phyloP scores from a whole-genome alignment of 2,888 invertebrate species.

The Eristalis tenax region DNA sequence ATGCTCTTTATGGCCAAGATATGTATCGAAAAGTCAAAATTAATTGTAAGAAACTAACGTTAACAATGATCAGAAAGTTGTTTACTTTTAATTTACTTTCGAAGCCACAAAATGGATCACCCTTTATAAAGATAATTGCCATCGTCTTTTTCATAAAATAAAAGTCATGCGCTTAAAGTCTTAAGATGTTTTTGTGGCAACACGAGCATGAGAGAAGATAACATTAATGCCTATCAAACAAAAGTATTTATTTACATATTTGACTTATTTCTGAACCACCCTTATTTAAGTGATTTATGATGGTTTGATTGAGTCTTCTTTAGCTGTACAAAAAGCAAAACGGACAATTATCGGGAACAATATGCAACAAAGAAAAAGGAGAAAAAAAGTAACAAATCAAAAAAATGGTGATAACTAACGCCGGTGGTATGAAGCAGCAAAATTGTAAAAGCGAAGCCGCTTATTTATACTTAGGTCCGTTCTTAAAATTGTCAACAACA shows the following conservation, averaged over 20 bases:
- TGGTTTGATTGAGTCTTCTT: background rate
- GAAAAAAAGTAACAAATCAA: background rate
- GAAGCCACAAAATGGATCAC: too few relatives aligned
- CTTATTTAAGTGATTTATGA: background rate
- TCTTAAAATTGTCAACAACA: background rate
- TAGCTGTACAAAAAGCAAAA: slow-evolving; percentile 14
- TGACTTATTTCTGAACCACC: background rate
- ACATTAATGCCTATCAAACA: too few relatives aligned
- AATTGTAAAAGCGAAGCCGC: background rate
- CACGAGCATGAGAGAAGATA: too few relatives aligned
- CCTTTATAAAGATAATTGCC: too few relatives aligned
- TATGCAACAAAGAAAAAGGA: background rate
- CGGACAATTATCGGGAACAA: background rate
- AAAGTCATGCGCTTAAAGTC: too few relatives aligned
- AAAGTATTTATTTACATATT: background rate
- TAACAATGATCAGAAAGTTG: too few relatives aligned
- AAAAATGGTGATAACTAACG: background rate
- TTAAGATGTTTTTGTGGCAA: too few relatives aligned
- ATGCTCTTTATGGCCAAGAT: too few relatives aligned
- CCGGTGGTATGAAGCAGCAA: background rate
- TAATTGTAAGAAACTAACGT: too few relatives aligned
- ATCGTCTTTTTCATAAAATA: too few relatives aligned
- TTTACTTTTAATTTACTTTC: too few relatives aligned
- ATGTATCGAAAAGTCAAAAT: too few relatives aligned
- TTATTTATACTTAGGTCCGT: background rate